Percentiles rank a stretch among this genome's conserved stretches.
These are phyloP conservation scores for Lepeophtheirus nordmannii DNA, from an alignment of 2,888 invertebrate genomes.

Conservation along the genomic window DNA sequence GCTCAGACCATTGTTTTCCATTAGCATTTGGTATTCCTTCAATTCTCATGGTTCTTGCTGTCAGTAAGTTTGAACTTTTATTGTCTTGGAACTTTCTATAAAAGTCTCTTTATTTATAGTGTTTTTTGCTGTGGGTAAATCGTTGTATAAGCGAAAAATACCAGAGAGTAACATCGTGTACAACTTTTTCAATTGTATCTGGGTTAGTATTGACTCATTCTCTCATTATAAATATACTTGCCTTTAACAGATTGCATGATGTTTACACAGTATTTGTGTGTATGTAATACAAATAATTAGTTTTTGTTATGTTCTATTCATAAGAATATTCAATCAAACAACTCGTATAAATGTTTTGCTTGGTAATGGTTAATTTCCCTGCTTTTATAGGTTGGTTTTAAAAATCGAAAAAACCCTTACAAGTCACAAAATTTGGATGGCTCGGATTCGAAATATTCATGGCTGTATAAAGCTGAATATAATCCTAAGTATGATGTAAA, in stretches of 20 bases:
- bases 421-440: not conserved
- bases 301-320: too few species aligned
- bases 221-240: not conserved
- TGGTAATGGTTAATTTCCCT: not conserved
- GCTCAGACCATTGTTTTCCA: conserved; percentile 42
- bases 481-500: not conserved
- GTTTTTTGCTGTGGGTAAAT: not conserved
- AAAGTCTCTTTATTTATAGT: conserved; percentile 2
- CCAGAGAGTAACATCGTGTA: conserved; percentile 12
- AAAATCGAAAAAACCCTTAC: not conserved
- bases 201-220: conserved; percentile 5
- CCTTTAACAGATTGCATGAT: too few species aligned
- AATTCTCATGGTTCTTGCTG: conserved; percentile 38
- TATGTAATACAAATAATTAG: too few species aligned
- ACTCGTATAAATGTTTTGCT: too few species aligned
- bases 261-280: too few species aligned
- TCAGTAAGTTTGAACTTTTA: conserved; percentile 32
- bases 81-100: not conserved
- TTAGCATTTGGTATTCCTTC: conserved; percentile 44
- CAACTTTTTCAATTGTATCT: conserved; percentile 15
- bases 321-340: too few species aligned
- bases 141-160: not conserved
- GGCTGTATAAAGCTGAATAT: not conserved
- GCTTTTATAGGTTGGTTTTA: not conserved
- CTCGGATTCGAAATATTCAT: not conserved